phyloP scores from a whole-genome alignment of 2,113 vertebrate species.

The Serinus canaria region DNA sequence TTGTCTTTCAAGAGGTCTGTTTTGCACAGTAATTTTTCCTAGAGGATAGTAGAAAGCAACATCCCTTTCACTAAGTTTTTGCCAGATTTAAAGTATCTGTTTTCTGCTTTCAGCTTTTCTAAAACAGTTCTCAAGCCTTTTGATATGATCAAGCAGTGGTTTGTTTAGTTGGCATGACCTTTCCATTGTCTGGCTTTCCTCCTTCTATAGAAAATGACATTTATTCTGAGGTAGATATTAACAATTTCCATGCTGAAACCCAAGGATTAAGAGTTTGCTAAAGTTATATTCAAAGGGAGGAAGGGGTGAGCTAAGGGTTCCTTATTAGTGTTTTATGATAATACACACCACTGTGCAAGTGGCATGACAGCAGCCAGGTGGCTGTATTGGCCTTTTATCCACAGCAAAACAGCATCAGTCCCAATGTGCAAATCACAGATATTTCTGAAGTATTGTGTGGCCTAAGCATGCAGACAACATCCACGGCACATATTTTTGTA shows the following conservation, averaged over 20 bases:
- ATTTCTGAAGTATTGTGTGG: background rate
- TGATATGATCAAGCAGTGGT: background rate
- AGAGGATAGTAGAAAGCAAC: background rate
- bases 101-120: background rate
- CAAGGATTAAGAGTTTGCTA: background rate
- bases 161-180: background rate
- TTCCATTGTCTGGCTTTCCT: background rate
- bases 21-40: background rate
- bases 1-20: background rate
- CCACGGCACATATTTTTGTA: background rate
- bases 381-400: background rate
- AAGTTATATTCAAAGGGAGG: background rate
- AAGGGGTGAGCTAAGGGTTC: background rate
- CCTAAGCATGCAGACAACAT: background rate
- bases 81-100: background rate
- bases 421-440: background rate
- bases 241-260: background rate
- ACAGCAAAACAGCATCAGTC: background rate
- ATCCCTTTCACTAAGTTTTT: background rate
- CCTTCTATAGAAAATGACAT: background rate
- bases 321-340: background rate
- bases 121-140: background rate
- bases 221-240: background rate
- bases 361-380: background rate
- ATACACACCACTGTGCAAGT: background rate